Percentiles rank a stretch among this genome's conserved stretches.
Evolutionary conservation across 1,140 invertebrate species (phyloP).

Genomic region (Diplogasteroides magnus): DNA sequence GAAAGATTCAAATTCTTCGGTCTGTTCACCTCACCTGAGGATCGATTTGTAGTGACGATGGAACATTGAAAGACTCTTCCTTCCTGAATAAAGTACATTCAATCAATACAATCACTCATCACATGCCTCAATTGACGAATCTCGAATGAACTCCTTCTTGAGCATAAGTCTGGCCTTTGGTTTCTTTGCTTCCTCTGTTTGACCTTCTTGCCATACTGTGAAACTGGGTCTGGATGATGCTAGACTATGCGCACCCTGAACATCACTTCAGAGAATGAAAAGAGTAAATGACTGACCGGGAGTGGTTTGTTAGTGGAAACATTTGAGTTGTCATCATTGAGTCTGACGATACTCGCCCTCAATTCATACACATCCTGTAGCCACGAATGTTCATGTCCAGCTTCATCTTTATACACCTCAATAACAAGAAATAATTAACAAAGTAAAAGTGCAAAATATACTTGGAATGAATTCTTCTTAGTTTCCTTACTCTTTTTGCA

Average conservation of each 20-base stretch:
- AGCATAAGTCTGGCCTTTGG: neutral
- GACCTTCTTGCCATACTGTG: neutral
- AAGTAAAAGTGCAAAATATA: neutral
- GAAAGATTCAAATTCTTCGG: neutral
- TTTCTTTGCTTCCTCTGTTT: neutral
- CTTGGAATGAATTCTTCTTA: neutral
- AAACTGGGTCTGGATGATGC: too few species aligned
- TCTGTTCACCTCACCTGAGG: neutral
- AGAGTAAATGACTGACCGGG: too few species aligned
- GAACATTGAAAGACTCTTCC: too few species aligned
- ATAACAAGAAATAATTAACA: neutral
- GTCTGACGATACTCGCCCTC: neutral
- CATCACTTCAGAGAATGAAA: too few species aligned
- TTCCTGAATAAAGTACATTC: too few species aligned
- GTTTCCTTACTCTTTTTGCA: neutral
- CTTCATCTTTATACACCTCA: neutral
- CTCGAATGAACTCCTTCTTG: neutral
- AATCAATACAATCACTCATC: too few species aligned
- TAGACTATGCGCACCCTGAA: too few species aligned
- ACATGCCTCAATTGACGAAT: neutral
- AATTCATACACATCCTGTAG: neutral
- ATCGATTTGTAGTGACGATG: too few species aligned
- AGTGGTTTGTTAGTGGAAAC: too few species aligned
- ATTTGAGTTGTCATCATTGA: too few species aligned
- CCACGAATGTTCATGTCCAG: neutral